A percentile compares a stretch with the other conserved stretches of the same genome.
Conservation (phyloP, 2,113 vertebrate genomes). For the Grammomys surdaster region DNA sequence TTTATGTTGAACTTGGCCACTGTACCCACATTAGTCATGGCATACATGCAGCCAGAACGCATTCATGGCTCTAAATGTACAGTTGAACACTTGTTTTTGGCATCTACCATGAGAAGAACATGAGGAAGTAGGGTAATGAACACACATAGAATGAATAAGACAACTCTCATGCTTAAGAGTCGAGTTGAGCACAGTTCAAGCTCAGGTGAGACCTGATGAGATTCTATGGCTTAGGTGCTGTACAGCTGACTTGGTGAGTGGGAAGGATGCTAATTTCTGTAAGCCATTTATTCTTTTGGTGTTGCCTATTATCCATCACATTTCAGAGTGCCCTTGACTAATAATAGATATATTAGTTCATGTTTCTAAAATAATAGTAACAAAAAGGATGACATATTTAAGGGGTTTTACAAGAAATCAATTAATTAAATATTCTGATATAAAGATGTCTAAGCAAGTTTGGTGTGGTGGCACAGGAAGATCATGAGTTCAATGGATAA, state of each 20-base stretch:
- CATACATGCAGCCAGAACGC: background rate
- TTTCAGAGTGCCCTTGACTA: constrained; percentile 8
- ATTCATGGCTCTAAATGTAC: background rate
- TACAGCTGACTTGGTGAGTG: background rate
- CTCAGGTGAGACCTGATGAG: background rate
- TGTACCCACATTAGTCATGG: background rate
- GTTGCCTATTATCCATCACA: constrained; percentile 28
- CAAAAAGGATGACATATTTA: background rate
- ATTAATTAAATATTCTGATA: background rate
- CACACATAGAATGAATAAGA: background rate
- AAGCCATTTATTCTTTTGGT: background rate
- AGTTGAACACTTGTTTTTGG: background rate
- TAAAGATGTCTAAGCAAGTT: background rate
- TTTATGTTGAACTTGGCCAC: background rate
- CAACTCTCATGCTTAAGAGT: background rate
- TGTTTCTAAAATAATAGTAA: constrained; percentile 34
- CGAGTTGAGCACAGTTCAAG: background rate
- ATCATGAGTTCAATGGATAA: background rate
- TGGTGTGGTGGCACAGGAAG: background rate
- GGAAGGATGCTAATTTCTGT: background rate
- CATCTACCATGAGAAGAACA: background rate
- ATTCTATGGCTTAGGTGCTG: background rate
- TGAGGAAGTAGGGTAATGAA: background rate
- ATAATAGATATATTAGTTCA: background rate
- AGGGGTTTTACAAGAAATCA: background rate